Evolutionary conservation across 1,140 invertebrate species (phyloP).

Genomic region (Oppia nitens): DNA sequence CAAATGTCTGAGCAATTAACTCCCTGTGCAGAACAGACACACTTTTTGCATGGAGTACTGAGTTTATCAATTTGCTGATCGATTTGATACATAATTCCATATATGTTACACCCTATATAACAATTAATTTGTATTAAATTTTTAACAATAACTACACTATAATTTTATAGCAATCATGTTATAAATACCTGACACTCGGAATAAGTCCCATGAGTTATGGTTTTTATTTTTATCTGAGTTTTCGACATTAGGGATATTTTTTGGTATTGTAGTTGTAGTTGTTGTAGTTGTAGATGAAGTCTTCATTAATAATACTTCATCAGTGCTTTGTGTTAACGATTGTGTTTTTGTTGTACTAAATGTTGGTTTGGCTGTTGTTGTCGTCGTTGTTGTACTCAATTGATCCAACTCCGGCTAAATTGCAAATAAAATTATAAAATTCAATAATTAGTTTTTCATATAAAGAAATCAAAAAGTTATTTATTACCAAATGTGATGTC

Average conservation of each 20-base stretch:
- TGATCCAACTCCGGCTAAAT: too few species aligned
- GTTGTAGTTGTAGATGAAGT: neutral
- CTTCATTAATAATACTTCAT: neutral
- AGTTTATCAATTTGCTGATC: constrained; percentile 65
- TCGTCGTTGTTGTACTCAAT: neutral
- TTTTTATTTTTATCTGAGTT: neutral
- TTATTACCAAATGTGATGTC: neutral
- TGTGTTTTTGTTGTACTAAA: neutral
- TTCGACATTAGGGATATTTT: neutral
- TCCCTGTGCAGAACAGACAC: constrained; percentile 66
- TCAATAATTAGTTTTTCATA: too few species aligned
- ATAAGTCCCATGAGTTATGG: constrained; percentile 16
- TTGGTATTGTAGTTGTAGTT: neutral
- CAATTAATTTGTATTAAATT: neutral
- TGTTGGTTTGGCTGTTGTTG: neutral
- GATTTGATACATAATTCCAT: constrained; percentile 70
- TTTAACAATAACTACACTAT: neutral
- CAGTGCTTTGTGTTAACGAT: neutral
- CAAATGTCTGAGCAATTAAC: constrained; percentile 57
- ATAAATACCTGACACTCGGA: constrained; percentile 21
- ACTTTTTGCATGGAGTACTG: constrained; percentile 59
- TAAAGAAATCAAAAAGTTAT: too few species aligned
- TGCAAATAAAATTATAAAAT: too few species aligned
- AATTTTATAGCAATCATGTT: neutral
- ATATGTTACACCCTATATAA: constrained; percentile 73